Base-by-base conservation (phyloP, 2,888 invertebrate genomes). In the Vannuccia rotundouncinata region DNA sequence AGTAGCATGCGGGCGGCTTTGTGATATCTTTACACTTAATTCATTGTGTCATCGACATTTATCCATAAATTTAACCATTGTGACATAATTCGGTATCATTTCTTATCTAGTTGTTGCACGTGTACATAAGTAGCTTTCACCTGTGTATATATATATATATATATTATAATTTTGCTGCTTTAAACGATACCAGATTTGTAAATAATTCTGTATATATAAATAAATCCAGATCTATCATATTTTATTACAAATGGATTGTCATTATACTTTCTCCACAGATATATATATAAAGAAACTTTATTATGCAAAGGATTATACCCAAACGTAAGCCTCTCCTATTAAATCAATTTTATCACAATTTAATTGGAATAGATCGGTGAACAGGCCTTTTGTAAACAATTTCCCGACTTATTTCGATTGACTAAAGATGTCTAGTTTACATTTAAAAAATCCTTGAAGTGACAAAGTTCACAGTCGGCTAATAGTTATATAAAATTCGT, bases 401-500 rank as follows among this genome's bases (percentile, higher is more conserved):
- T 45, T 45, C 17, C 45, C 45, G 17, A 13, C 45, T 45, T 45
- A 45, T 45, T 45, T 45, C 45, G 45, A 45, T 45, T 45, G 45
- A 45, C 45, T 45, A 5, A 45, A 45, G 17, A 45, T 45, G 17
- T 45, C 5, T 45, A 45, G 45, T 45, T 45, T 45, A 45, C 45
- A 45, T 45, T 45, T 13, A 45, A 45, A 45, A 45, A 45, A 45
- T 13, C 45, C 17, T 17, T 45, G 45, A 45, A 45, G 45, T 45
- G 45, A 45, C 45, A 45, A 13, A 45, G 45, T 45, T 45, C 45
- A 45, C 5, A 13, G 10, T 5, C 5, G 45, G 2, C 66, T 22
- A 66, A 5, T 66, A n/a, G 22, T 27, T 22, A 66, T 66, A 66
- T n/a, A n/a, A n/a, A 66, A 66, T 66, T 66, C 66, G 66, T 66